These are phyloP conservation scores for Cheirogaleus medius DNA, from an alignment of 2,113 vertebrate species.

Conservation along the genomic window DNA sequence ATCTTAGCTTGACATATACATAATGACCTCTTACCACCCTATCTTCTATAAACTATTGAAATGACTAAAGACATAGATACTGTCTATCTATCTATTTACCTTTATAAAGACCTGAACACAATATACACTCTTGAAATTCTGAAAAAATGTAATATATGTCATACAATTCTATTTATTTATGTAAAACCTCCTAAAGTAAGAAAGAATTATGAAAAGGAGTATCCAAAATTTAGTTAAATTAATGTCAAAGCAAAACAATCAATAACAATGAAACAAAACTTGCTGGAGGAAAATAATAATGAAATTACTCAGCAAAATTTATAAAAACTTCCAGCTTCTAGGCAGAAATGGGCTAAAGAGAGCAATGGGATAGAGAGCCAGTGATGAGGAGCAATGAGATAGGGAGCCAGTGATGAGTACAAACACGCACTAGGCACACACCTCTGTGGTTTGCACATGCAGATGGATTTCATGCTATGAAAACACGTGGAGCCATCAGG, in stretches of 20 bases:
- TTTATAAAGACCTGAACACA: background rate
- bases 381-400: no score
- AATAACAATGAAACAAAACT: background rate
- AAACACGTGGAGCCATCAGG: accelerated
- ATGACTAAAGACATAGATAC: background rate
- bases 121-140: background rate
- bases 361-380: background rate
- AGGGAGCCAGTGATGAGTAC: no score
- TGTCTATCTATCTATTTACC: background rate
- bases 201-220: background rate
- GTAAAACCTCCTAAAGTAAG: background rate
- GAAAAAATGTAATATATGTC: background rate
- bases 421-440: no score
- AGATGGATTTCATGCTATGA: background rate
- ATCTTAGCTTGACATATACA: background rate
- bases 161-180: background rate
- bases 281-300: background rate
- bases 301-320: background rate
- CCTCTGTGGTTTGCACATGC: background rate
- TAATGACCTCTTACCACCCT: background rate
- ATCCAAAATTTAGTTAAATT: background rate
- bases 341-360: background rate
- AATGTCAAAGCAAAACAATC: background rate
- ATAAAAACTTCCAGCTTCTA: background rate
- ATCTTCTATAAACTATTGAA: background rate